These are phyloP conservation scores for Salmo trutta DNA, from an alignment of 2,797 vertebrate genomes.

Conservation along the genomic window DNA sequence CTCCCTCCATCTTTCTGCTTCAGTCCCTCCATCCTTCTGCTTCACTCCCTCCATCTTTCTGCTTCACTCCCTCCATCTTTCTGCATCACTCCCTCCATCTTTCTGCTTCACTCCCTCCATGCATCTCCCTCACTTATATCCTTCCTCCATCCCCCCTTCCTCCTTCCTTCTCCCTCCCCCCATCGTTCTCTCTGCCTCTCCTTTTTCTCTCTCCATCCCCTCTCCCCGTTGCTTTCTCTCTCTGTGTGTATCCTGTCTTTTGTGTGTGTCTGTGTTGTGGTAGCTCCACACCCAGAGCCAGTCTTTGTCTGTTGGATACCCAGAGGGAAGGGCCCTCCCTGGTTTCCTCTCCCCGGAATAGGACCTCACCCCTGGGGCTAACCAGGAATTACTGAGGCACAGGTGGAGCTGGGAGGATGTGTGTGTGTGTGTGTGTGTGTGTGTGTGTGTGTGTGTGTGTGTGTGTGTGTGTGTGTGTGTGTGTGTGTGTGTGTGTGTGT, in stretches of 20 bases:
- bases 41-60: too few species aligned
- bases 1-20: too few species aligned
- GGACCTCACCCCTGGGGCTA: conserved; percentile 48
- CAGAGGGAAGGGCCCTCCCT: conserved; percentile 24
- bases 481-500: too few species aligned
- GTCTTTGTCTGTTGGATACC: conserved; percentile 51
- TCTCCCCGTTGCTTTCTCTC: neutral
- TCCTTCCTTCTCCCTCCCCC: neutral
- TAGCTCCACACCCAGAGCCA: conserved; percentile 44
- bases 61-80: too few species aligned
- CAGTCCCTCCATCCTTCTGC: neutral
- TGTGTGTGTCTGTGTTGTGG: conserved; percentile 35
- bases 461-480: neutral
- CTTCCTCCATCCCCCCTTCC: neutral
- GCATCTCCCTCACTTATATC: neutral
- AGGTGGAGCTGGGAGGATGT: conserved; percentile 20
- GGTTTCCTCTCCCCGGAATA: conserved; percentile 16
- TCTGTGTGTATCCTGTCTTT: conserved; percentile 12
- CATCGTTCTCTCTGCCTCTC: neutral
- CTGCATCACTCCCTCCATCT: too few species aligned
- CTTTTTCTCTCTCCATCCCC: neutral
- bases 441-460: neutral
- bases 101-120: neutral
- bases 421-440: neutral
- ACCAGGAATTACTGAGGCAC: conserved; percentile 29